Evolutionary conservation across 2,888 invertebrate genomes (phyloP).

Genomic region (Eurytoma californica): DNA sequence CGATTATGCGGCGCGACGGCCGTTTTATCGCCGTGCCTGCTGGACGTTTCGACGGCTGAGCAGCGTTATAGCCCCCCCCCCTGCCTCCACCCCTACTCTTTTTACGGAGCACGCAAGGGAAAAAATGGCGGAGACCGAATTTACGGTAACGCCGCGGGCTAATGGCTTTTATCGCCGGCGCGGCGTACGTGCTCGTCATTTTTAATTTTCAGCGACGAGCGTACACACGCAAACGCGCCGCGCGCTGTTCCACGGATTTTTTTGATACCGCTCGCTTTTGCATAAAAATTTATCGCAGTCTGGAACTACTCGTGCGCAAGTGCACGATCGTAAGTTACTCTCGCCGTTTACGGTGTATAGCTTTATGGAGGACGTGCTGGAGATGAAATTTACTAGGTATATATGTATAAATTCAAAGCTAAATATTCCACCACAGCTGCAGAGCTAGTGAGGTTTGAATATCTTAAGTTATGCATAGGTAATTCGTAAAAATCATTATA

Average conservation of each 20-base stretch:
- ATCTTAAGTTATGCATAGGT: too few relatives aligned
- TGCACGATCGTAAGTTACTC: too few relatives aligned
- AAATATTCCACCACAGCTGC: too few relatives aligned
- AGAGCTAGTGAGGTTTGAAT: too few relatives aligned
- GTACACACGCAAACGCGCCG: background rate
- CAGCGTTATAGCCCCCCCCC: background rate
- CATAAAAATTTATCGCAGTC: too few relatives aligned
- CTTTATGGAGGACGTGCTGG: too few relatives aligned
- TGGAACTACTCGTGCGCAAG: too few relatives aligned
- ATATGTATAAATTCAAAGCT: too few relatives aligned
- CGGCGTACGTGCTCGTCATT: constrained; percentile 40
- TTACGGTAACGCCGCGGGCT: constrained; percentile 8
- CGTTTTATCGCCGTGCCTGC: constrained; percentile 50
- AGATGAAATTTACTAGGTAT: too few relatives aligned
- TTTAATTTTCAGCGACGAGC: constrained; percentile 39
- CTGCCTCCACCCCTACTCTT: background rate
- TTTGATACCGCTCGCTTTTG: background rate
- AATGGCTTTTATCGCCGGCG: constrained; percentile 41
- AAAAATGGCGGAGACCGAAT: constrained; percentile 3
- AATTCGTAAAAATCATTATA: too few relatives aligned
- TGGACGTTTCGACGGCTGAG: background rate
- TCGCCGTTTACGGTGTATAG: too few relatives aligned
- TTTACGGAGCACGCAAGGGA: background rate
- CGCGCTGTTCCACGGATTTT: background rate
- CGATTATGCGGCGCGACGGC: constrained; percentile 61